Conservation (phyloP, 2,797 vertebrate genomes). For the Crocidura indochinensis region DNA sequence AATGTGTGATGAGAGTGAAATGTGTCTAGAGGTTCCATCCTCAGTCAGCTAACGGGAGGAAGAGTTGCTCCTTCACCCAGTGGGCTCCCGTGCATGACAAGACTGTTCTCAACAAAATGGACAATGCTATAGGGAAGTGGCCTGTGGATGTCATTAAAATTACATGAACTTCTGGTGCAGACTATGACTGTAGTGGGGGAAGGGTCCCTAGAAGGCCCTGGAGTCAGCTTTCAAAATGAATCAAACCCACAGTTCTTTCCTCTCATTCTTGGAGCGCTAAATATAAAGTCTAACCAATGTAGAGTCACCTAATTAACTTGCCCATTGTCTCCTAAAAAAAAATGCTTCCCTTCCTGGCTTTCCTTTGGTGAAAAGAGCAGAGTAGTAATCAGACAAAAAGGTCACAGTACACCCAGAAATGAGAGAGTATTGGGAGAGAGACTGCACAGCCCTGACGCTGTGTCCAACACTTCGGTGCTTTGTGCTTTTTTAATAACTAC, state of each 20-base stretch:
- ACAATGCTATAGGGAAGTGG: background rate
- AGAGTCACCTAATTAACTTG: constrained; percentile 70
- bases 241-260: constrained; percentile 28
- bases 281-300: constrained; percentile 30
- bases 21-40: fast-evolving
- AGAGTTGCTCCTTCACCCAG: background rate
- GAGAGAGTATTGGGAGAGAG: background rate
- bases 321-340: constrained; percentile 69
- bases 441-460: fast-evolving
- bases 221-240: constrained; percentile 44
- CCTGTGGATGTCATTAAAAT: constrained; percentile 23
- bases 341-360: constrained; percentile 55
- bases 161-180: constrained; percentile 19
- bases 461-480: fast-evolving
- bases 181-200: background rate
- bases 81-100: background rate
- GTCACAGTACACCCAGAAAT: constrained; percentile 41
- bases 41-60: background rate
- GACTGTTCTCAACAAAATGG: background rate
- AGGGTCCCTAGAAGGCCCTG: background rate
- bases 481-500: background rate
- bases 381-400: constrained; percentile 55
- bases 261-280: background rate
- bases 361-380: constrained; percentile 56
- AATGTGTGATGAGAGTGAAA: background rate